Base-by-base conservation (phyloP, 1,140 invertebrate species). In the Drosophila nebulosa region DNA sequence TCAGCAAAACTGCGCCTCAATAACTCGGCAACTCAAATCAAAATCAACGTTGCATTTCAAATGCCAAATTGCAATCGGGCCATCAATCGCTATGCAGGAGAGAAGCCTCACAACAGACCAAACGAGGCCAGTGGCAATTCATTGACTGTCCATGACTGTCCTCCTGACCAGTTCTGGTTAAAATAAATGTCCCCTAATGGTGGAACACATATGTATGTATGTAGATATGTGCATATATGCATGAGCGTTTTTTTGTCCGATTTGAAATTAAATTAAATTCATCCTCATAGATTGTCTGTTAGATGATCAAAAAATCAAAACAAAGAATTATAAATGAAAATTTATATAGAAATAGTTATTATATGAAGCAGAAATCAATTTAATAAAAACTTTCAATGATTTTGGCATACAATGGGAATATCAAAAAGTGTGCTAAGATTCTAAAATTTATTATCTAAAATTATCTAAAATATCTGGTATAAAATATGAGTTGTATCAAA, bases 31-130 rank as follows among this genome's bases (percentile, higher is more conserved):
- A 66, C 75, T 76, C 83, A 86, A 86, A 86, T 86, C 83, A 85
- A 75, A 74, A 75, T 74, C 71, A 76, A 86, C 85, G 81, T 86
- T 88, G 83, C 83, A 86, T 86, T 86, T 86, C 83, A 88, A 86
- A 88, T 83, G 83, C 65, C 53, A 81, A 81, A 86, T 78, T 69
- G 75, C 62, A 60, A 79, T 71, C 77, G 70, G 39, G 77, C 42
- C 68, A 74, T 74, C 71, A 74, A 85, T 63, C 55, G 42, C 50
- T 62, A 46, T 46, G 18, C 65, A 55, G 71, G 69, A 66, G 67
- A 66, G 6, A 69, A 35, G 42, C 35, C n/a, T 50, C 24, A 12
- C 7, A 16, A 51, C 24, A 6, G 26, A 32, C 12, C 59, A 46
- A n/a, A 21, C 6, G 14, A 46, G 26, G 39, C 58, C 39, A 39